phyloP scores from a whole-genome alignment of 2,113 vertebrate genomes.

The Prinia subflava region DNA sequence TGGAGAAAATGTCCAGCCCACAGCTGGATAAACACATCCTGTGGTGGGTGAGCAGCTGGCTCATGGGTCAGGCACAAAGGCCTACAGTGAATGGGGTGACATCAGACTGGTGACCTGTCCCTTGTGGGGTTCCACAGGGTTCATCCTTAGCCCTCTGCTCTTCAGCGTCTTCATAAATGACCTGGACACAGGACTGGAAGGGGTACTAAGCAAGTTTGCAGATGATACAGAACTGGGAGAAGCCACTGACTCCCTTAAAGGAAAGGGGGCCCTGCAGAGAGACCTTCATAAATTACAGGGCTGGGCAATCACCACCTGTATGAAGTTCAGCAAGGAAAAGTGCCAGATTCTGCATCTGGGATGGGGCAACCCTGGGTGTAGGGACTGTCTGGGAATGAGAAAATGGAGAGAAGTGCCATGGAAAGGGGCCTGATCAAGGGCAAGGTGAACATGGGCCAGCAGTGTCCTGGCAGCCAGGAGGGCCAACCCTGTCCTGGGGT shows the following conservation, averaged over 20 bases:
- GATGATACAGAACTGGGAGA: background rate
- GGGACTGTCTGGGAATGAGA: background rate
- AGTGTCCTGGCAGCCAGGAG: background rate
- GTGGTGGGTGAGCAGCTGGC: background rate
- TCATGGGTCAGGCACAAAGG: background rate
- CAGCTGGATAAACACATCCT: background rate
- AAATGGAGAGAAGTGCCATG: background rate
- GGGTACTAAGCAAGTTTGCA: background rate
- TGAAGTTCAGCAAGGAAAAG: background rate
- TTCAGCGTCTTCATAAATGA: background rate
- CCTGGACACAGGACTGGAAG: background rate
- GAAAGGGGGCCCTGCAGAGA: background rate
- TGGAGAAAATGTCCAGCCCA: background rate
- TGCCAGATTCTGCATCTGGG: background rate
- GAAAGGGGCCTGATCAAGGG: background rate
- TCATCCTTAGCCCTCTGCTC: background rate
- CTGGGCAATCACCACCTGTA: background rate
- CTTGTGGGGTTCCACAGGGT: background rate
- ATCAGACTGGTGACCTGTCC: background rate
- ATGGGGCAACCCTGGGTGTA: background rate
- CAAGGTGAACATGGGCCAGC: rapidly evolving
- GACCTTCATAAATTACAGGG: background rate
- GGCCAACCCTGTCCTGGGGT: rapidly evolving
- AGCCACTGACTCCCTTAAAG: background rate
- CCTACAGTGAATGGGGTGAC: background rate